Evolutionary conservation across 2,888 invertebrate genomes (phyloP).

Genomic region (Augochlorella aurata): DNA sequence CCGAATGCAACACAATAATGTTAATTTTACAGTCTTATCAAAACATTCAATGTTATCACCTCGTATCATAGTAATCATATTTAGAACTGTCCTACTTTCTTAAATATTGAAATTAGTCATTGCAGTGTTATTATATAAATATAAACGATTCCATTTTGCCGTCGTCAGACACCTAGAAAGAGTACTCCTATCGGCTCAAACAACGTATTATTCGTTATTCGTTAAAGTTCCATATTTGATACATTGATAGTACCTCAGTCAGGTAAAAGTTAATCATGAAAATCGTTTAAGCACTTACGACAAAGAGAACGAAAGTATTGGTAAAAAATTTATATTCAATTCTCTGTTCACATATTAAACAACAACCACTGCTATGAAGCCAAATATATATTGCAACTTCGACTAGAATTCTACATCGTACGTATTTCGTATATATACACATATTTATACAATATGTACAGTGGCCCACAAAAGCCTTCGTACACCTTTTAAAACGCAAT

Average conservation of each 20-base stretch:
- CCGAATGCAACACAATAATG: constrained; percentile 40
- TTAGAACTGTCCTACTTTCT: constrained; percentile 35
- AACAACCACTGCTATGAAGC: constrained; percentile 46
- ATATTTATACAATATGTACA: constrained; percentile 33
- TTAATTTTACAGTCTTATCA: constrained; percentile 64
- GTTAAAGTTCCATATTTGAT: constrained; percentile 46
- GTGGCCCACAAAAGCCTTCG: no score
- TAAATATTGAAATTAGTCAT: constrained; percentile 43
- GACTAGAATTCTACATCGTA: constrained; percentile 53
- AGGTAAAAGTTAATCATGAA: constrained; percentile 39
- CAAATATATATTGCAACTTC: constrained; percentile 47
- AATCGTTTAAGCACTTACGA: constrained; percentile 32
- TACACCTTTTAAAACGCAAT: no score
- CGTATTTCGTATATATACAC: constrained; percentile 24
- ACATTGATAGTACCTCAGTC: constrained; percentile 17
- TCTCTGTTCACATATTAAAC: constrained; percentile 33
- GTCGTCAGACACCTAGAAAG: constrained; percentile 40
- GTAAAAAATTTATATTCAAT: constrained; percentile 58
- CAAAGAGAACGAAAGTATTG: constrained; percentile 34
- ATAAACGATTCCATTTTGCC: constrained; percentile 27
- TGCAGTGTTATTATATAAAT: constrained; percentile 46
- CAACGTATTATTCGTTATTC: constrained; percentile 44
- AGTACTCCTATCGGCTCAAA: constrained; percentile 50
- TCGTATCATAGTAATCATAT: constrained; percentile 42
- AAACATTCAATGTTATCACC: constrained; percentile 45